Percentiles rank a stretch among this genome's conserved stretches.
phyloP scores from a whole-genome alignment of 2,888 invertebrate species.

The Hipparchia sbordonii region DNA sequence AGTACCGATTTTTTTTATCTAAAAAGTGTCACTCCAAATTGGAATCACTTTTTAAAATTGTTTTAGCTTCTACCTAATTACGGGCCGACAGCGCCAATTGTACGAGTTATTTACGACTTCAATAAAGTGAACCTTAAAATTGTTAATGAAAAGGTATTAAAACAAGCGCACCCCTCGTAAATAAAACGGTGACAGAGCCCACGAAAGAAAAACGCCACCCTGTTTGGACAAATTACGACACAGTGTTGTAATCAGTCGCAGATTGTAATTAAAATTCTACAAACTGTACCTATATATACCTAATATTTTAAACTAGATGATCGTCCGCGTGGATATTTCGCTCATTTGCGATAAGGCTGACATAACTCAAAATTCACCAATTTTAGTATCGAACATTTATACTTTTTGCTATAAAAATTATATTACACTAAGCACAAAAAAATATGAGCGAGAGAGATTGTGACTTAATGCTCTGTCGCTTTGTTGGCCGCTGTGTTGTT shows the following conservation, averaged over 20 bases:
- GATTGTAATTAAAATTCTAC: conserved; percentile 33
- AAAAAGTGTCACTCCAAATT: conserved; percentile 30
- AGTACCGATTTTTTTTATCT: conserved; percentile 30
- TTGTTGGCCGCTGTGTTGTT: too few relatives aligned
- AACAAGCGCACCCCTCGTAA: conserved; percentile 75
- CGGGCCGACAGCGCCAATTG: conserved; percentile 66
- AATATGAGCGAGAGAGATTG: too few relatives aligned
- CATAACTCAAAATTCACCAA: too few relatives aligned
- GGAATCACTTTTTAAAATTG: conserved; percentile 40
- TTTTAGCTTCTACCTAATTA: conserved; percentile 62
- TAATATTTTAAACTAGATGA: neutral
- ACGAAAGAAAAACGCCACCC: conserved; percentile 74
- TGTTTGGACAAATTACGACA: conserved; percentile 73
- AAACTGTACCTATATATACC: neutral
- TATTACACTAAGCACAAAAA: too few relatives aligned
- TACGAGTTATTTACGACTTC: conserved; percentile 79
- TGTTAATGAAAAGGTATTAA: conserved; percentile 83
- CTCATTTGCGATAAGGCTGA: too few relatives aligned
- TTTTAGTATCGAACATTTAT: too few relatives aligned
- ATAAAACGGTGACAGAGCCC: conserved; percentile 75
- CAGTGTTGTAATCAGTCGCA: conserved; percentile 40
- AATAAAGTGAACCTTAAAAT: conserved; percentile 83
- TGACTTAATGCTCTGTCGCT: too few relatives aligned
- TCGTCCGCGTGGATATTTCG: too few relatives aligned
- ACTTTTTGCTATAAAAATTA: too few relatives aligned